Conservation (phyloP, 2,888 invertebrate species). For the Pteria penguin region DNA sequence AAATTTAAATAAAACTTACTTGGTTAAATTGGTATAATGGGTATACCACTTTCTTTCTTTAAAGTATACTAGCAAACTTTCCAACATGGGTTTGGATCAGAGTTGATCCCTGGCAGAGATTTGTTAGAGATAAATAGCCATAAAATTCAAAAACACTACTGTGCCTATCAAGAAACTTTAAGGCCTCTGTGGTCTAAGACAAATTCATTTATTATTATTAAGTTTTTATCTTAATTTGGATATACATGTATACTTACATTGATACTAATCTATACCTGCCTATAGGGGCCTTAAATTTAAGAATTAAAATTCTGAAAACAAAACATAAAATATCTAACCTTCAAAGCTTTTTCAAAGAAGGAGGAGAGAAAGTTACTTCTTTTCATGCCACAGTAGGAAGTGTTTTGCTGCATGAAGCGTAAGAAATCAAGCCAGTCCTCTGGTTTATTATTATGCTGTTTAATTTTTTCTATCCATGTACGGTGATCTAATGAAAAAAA, state of each 20-base stretch:
- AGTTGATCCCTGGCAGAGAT: no score
- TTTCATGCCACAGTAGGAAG: slow-evolving; percentile 46
- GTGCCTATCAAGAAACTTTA: no score
- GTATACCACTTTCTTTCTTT: no score
- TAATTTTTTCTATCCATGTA: slow-evolving; percentile 54
- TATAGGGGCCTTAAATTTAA: background rate
- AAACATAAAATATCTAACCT: slow-evolving; percentile 47
- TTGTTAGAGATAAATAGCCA: no score
- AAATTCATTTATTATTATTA: no score
- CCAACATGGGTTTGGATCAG: no score
- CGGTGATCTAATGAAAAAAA: slow-evolving; percentile 49
- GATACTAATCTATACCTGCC: background rate
- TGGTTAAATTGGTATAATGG: no score
- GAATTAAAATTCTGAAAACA: no score
- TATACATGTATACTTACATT: background rate
- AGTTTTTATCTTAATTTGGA: background rate
- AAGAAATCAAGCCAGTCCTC: slow-evolving; percentile 66
- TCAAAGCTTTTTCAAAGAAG: slow-evolving; percentile 62
- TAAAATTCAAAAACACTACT: no score
- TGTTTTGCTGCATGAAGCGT: slow-evolving; percentile 50
- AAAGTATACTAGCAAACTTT: no score
- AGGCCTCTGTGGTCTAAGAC: no score
- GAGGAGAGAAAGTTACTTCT: slow-evolving; percentile 58
- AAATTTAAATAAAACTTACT: no score
- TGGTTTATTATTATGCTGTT: slow-evolving; percentile 63